phyloP scores from a whole-genome alignment of 2,113 vertebrate species.

The Actinemys pallida region DNA sequence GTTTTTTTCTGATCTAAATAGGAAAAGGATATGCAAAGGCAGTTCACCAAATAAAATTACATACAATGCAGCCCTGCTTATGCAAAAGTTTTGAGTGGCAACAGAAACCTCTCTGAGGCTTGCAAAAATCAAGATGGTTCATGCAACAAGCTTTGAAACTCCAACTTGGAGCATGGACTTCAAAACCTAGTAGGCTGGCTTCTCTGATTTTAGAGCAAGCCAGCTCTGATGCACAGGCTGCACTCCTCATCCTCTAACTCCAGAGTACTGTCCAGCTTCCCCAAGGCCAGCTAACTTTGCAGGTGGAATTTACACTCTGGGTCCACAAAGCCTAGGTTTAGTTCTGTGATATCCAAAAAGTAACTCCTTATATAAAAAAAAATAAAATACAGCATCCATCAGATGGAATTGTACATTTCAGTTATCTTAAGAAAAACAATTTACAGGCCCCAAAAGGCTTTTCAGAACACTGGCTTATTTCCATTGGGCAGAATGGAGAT shows the following conservation, averaged over 20 bases:
- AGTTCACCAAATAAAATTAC: not conserved
- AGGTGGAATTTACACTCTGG: constrained; percentile 1
- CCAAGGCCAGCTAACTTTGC: not conserved
- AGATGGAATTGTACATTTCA: not conserved
- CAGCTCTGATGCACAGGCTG: rapidly evolving
- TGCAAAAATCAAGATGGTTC: not conserved
- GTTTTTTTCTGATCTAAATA: not conserved
- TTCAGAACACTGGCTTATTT: not conserved
- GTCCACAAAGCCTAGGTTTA: constrained; percentile 42
- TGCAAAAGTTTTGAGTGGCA: not conserved
- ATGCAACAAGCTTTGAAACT: constrained; percentile 1
- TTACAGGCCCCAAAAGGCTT: not conserved
- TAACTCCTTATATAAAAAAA: not conserved
- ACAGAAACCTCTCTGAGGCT: not conserved
- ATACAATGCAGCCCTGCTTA: not conserved
- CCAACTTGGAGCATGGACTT: constrained; percentile 15
- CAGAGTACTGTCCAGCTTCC: not conserved
- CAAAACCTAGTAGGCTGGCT: not conserved
- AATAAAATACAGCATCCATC: not conserved
- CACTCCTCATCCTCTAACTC: constrained; percentile 22
- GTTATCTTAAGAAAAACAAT: constrained; percentile 10
- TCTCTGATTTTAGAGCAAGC: not conserved
- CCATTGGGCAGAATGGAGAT: not conserved
- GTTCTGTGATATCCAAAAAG: constrained; percentile 40
- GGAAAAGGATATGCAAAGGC: rapidly evolving